Base-by-base conservation (phyloP, 2,888 invertebrate genomes). In the Cotesia congregata region DNA sequence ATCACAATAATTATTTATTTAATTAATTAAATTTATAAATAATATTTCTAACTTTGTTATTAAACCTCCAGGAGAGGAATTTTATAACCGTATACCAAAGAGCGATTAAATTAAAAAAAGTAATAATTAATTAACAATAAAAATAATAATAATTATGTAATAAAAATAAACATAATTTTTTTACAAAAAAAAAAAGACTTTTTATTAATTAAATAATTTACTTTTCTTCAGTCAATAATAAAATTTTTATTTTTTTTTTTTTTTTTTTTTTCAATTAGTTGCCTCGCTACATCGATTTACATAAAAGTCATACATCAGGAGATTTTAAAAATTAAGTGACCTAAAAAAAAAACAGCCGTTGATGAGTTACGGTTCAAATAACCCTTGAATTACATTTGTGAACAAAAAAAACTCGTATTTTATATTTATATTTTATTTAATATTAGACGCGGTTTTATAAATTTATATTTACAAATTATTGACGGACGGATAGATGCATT, bases 61-160 rank as follows among this genome's bases (percentile, higher is more conserved):
- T 77, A 81, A 50, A 50, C 82, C 81, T 82, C 80, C 81, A 72
- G 82, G 82, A n/a, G 81, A 82, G 81, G 80, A 78, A 75, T 73
- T 41, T 7, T 67, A 50, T 76, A 76, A 74, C 67, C 70, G 65
- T 75, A 62, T 61, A 72, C 67, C 41, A 68, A 76, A 73, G 71
- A 77, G 39, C 74, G 75, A 80, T 80, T 80, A 79, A 80, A 81
- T 82, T 85, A 83, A 83, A 84, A 82, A 85, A 9, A 12, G 2
- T 50, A 7, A 80, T 82, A 80, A 81, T 82, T 85, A 83, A 83
- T 84, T 82, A 85, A 9, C 12, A 50, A 12, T 7, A 50, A 12
- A 7, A 50, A 12, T 50, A 50, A 7, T 50, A 12, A 12, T 12
- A 12, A 50, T 50, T 50, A 50, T 50, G 12, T 50, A 50, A 50